phyloP scores from a whole-genome alignment of 2,797 vertebrate genomes.

The Hippopotamyrus pictus region DNA sequence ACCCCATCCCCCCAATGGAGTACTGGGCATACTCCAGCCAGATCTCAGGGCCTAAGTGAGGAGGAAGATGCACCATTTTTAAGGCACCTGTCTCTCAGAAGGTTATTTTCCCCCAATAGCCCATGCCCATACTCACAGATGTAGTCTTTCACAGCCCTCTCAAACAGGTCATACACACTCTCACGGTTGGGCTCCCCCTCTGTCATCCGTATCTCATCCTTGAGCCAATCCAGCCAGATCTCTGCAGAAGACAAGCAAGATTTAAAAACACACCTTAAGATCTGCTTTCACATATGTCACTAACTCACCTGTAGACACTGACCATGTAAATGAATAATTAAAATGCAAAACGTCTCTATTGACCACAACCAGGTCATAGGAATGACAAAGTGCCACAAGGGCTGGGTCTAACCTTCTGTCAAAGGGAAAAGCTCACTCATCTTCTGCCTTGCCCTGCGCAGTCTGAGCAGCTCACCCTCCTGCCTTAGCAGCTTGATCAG shows the following conservation, averaged over 20 bases:
- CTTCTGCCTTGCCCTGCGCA: constrained; percentile 85
- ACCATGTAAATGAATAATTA: not conserved
- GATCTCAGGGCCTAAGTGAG: constrained; percentile 80
- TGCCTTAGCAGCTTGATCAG: constrained; percentile 88
- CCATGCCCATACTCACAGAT: constrained; percentile 71
- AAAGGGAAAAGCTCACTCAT: constrained; percentile 96
- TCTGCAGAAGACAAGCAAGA: constrained; percentile 57
- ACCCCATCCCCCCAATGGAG: constrained; percentile 89
- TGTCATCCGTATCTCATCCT: constrained; percentile 85
- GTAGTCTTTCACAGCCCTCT: constrained; percentile 86
- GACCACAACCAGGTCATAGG: not conserved
- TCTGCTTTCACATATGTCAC: not conserved
- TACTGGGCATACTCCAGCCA: constrained; percentile 96
- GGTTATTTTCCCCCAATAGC: not conserved
- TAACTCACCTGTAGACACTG: not conserved
- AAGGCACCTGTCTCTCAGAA: not conserved
- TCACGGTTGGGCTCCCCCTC: constrained; percentile 74
- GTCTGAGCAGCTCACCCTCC: constrained; percentile 77
- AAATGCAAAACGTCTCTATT: not conserved
- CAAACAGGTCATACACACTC: constrained; percentile 85
- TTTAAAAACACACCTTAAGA: not conserved
- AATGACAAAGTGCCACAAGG: not conserved
- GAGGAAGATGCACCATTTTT: not conserved
- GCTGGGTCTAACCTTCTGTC: constrained; percentile 76
- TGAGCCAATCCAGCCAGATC: constrained; percentile 96